Evolutionary conservation across 2,797 vertebrate genomes (phyloP).

Genomic region (Argya squamiceps): DNA sequence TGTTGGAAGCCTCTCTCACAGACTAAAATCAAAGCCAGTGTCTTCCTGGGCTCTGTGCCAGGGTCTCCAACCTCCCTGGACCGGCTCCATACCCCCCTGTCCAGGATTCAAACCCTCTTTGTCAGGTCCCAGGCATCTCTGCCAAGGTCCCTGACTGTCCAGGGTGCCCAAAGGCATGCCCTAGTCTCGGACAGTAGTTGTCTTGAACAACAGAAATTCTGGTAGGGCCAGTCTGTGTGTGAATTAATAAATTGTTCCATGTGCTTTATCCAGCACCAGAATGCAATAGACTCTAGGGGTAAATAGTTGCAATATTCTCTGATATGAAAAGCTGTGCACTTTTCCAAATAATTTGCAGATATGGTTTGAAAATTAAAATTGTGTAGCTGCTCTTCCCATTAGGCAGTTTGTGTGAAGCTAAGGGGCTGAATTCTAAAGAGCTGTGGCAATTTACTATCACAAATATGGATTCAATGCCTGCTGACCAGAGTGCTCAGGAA

Average conservation of each 20-base stretch:
- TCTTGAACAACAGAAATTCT: not conserved
- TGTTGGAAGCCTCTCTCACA: too few relatives aligned
- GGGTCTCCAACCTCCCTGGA: too few relatives aligned
- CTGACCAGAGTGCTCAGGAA: not conserved
- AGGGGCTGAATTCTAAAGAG: not conserved
- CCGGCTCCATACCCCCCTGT: too few relatives aligned
- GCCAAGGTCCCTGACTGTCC: too few relatives aligned
- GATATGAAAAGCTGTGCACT: not conserved
- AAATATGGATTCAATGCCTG: not conserved
- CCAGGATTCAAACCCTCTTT: too few relatives aligned
- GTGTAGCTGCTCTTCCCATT: not conserved
- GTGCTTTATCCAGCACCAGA: not conserved
- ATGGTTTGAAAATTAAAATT: not conserved
- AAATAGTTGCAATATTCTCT: not conserved
- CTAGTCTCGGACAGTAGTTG: not conserved
- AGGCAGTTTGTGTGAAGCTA: not conserved
- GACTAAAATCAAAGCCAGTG: too few relatives aligned
- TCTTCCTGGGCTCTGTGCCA: too few relatives aligned
- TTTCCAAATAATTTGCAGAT: not conserved
- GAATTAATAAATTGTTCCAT: not conserved
- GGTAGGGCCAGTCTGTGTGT: not conserved
- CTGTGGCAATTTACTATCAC: not conserved
- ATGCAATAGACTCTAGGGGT: not conserved
- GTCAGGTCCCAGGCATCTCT: too few relatives aligned
- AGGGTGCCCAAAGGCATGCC: too few relatives aligned